These are phyloP conservation scores for Halcyon malimbica DNA, from an alignment of 2,113 vertebrate genomes.

Conservation along the genomic window DNA sequence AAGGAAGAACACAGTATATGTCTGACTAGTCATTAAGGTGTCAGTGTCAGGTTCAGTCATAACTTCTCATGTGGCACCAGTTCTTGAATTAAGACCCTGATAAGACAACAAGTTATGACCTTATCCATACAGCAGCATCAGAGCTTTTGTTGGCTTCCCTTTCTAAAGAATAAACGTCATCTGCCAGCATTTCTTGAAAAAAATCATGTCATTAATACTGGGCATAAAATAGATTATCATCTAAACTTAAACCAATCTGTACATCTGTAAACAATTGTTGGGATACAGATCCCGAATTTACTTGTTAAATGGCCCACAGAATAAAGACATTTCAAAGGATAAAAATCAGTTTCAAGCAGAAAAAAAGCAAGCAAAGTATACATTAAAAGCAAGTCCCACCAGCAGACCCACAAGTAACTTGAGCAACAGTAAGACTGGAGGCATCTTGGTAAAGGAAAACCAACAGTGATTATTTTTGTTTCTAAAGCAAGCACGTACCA, in stretches of 20 bases:
- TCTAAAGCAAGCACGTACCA: background rate
- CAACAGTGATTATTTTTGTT: background rate
- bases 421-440: background rate
- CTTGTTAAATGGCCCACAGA: background rate
- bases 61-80: background rate
- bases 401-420: background rate
- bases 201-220: background rate
- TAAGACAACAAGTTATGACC: background rate
- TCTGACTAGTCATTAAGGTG: background rate
- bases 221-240: background rate
- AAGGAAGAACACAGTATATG: background rate
- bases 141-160: background rate
- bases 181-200: background rate
- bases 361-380: background rate
- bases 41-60: background rate
- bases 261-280: background rate
- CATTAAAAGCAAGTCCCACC: background rate
- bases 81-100: background rate
- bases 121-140: background rate
- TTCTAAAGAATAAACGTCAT: background rate
- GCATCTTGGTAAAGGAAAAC: conserved; percentile 34
- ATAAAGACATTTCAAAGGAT: background rate
- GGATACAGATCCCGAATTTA: background rate
- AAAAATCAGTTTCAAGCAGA: background rate
- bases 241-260: background rate